phyloP scores from a whole-genome alignment of 2,113 vertebrate species.

The Notechis scutatus region DNA sequence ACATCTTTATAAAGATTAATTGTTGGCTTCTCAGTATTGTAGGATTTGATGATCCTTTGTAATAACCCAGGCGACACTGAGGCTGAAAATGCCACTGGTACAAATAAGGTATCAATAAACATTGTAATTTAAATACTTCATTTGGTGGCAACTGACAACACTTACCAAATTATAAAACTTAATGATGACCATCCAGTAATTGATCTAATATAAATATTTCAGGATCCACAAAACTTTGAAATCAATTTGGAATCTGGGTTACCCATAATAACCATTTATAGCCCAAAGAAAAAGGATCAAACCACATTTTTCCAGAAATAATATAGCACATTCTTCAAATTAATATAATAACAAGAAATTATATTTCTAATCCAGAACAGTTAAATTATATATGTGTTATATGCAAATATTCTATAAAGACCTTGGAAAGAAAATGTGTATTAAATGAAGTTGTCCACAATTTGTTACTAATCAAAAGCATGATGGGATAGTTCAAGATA shows the following conservation, averaged over 20 bases:
- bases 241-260: neutral
- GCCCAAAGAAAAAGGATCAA: neutral
- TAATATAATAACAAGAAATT: neutral
- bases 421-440: neutral
- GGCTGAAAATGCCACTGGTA: neutral
- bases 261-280: neutral
- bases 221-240: neutral
- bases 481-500: neutral
- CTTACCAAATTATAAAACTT: neutral
- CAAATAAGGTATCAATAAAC: neutral
- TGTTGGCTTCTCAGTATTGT: neutral
- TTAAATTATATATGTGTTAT: neutral
- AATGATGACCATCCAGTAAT: neutral
- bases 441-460: neutral
- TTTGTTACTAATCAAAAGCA: neutral
- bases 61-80: neutral
- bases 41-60: neutral
- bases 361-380: neutral
- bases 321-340: neutral
- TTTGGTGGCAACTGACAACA: neutral
- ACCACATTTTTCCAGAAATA: neutral
- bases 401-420: neutral
- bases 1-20: neutral
- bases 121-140: neutral
- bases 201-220: neutral